Evolutionary conservation across 2,888 invertebrate genomes (phyloP).

Genomic region (Polyommatus iphigenia): DNA sequence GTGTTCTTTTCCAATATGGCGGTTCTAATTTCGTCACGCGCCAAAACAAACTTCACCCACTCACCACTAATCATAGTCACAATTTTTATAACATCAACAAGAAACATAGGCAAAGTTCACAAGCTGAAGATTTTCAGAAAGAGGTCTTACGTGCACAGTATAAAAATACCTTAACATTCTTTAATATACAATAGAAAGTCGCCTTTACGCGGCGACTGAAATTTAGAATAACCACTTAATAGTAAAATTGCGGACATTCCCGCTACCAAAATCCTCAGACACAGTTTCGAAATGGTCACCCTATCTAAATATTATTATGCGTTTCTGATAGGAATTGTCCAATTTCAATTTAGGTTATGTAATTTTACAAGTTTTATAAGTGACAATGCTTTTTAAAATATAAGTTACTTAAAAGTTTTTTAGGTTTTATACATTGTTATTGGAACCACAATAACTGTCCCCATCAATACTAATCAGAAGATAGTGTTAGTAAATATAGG

Average conservation of each 20-base stretch:
- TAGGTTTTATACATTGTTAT: not conserved
- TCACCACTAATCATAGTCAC: constrained; percentile 1
- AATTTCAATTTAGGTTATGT: not conserved
- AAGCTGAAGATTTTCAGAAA: constrained; percentile 5
- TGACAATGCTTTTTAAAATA: not conserved
- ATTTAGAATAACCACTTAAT: constrained; percentile 29
- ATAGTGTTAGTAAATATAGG: too few species aligned
- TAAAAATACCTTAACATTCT: constrained; percentile 30
- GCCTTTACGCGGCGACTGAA: not conserved
- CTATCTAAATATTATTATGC: constrained; percentile 19
- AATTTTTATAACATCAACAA: constrained; percentile 1
- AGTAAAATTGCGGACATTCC: constrained; percentile 6
- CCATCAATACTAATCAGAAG: too few species aligned
- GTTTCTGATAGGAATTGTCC: constrained; percentile 29
- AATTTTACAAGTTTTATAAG: not conserved
- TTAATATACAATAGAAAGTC: constrained; percentile 12
- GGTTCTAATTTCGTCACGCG: too few species aligned
- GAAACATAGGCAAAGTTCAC: constrained; percentile 13
- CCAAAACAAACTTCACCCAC: too few species aligned
- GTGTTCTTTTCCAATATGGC: too few species aligned
- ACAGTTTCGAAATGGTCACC: constrained; percentile 16
- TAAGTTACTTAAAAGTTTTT: not conserved
- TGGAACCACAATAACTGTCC: too few species aligned
- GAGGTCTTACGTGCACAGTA: constrained; percentile 30
- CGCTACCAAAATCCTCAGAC: constrained; percentile 13